phyloP scores from a whole-genome alignment of 2,797 vertebrate genomes.

The Channallabes apus region DNA sequence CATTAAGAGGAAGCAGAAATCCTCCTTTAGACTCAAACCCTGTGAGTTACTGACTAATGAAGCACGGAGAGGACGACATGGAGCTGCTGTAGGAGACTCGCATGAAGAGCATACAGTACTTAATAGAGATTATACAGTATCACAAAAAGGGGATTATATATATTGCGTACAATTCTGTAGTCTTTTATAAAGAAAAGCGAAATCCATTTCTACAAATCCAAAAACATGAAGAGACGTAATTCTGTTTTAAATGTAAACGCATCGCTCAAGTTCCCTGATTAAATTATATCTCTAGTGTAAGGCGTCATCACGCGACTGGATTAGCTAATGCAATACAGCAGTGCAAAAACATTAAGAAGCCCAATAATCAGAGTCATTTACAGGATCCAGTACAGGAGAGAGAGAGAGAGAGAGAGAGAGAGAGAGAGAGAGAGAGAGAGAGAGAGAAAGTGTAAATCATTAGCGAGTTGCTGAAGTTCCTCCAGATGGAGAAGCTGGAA shows the following conservation, averaged over 20 bases:
- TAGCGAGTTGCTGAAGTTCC: conserved; percentile 64
- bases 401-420: conserved; percentile 34
- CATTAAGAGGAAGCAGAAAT: not conserved
- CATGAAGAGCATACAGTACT: not conserved
- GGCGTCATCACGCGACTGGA: conserved; percentile 47
- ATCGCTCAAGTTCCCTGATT: conserved; percentile 35
- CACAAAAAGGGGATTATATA: conserved; percentile 27
- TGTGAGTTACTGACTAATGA: not conserved
- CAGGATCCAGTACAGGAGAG: conserved; percentile 65
- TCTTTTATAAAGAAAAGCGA: conserved; percentile 1
- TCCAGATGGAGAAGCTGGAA: conserved; percentile 73
- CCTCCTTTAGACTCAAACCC: not conserved
- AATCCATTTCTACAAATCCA: conserved; percentile 8
- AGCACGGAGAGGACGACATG: not conserved
- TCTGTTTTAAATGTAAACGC: conserved; percentile 19
- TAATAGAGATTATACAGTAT: conserved; percentile 17
- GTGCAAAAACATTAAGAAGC: conserved; percentile 71
- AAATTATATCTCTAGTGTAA: conserved; percentile 41
- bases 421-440: conserved; percentile 58
- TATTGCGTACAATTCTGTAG: conserved; percentile 10
- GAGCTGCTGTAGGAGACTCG: not conserved
- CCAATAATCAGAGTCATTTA: conserved; percentile 78
- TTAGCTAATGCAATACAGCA: conserved; percentile 70
- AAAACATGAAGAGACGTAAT: conserved; percentile 4
- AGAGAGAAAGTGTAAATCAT: conserved; percentile 73